A percentile compares a stretch with the other conserved stretches of the same genome.
These are phyloP conservation scores for Heliconius eleuchia DNA, from an alignment of 1,140 invertebrate species.

Conservation along the genomic window DNA sequence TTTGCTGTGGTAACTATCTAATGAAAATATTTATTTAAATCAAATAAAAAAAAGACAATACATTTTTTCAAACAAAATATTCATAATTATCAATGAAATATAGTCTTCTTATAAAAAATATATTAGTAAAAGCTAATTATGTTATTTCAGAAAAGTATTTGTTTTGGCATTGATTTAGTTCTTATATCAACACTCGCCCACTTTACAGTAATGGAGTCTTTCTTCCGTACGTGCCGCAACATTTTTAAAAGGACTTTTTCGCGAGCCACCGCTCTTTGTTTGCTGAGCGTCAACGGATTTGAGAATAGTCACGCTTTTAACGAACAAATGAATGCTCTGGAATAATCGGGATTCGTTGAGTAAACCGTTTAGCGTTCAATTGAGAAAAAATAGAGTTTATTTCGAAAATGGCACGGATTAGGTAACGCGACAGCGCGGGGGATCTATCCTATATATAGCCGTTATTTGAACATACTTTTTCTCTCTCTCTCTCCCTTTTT, in stretches of 20 bases:
- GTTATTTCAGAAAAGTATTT: slow-evolving; percentile 23
- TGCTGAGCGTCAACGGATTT: slow-evolving; percentile 62
- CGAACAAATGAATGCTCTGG: slow-evolving; percentile 72
- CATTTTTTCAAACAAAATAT: no score
- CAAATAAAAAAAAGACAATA: no score
- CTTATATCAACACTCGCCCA: slow-evolving; percentile 70
- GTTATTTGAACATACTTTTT: neutral
- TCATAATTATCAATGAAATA: no score
- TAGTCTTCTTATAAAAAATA: no score
- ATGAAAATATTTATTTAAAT: no score
- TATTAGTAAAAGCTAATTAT: slow-evolving; percentile 16
- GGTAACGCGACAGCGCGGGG: neutral
- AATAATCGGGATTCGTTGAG: slow-evolving; percentile 69
- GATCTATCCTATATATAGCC: neutral
- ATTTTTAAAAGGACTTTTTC: slow-evolving; percentile 82
- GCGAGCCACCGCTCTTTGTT: slow-evolving; percentile 71
- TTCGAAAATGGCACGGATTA: slow-evolving; percentile 40
- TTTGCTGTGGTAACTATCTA: no score
- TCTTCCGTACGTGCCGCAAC: slow-evolving; percentile 76
- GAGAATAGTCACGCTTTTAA: slow-evolving; percentile 72
- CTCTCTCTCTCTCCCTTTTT: neutral
- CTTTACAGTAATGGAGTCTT: slow-evolving; percentile 73
- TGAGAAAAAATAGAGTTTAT: slow-evolving; percentile 48
- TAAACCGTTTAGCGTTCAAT: slow-evolving; percentile 68
- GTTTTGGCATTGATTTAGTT: slow-evolving; percentile 58